These are phyloP conservation scores for Burhinus bistriatus DNA, from an alignment of 2,113 vertebrate genomes.

Conservation along the genomic window DNA sequence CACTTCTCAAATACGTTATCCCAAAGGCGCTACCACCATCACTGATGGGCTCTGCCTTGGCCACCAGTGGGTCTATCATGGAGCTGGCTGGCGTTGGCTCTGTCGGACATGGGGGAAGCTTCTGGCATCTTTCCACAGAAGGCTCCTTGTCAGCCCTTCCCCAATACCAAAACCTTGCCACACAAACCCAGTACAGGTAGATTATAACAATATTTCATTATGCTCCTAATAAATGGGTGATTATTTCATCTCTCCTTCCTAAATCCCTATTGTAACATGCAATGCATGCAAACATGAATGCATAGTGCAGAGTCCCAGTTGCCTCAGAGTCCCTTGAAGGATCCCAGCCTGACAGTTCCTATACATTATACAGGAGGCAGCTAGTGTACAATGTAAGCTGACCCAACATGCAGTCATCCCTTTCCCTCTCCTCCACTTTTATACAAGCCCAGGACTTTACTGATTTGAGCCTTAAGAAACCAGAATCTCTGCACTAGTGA, in stretches of 20 bases:
- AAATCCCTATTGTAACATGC: neutral
- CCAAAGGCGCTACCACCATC: rapidly evolving
- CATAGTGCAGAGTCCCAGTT: neutral
- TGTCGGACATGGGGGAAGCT: neutral
- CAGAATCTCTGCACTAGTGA: neutral
- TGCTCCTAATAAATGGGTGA: neutral
- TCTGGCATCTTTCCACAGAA: neutral
- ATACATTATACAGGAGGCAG: neutral
- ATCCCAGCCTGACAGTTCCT: neutral
- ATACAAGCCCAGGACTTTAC: neutral
- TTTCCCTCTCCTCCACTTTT: neutral
- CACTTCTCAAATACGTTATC: neutral
- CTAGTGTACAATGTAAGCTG: neutral
- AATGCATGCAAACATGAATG: neutral
- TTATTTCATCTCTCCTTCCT: neutral
- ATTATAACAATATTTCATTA: neutral
- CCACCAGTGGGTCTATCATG: rapidly evolving
- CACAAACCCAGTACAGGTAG: neutral
- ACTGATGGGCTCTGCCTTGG: neutral
- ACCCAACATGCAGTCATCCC: neutral
- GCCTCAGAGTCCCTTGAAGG: neutral
- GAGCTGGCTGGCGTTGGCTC: neutral
- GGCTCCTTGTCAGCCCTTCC: too few relatives aligned
- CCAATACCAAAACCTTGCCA: neutral
- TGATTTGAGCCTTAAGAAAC: neutral